These are phyloP conservation scores for Rhizoglyphus robini DNA, from an alignment of 1,140 invertebrate species.

Conservation along the genomic window DNA sequence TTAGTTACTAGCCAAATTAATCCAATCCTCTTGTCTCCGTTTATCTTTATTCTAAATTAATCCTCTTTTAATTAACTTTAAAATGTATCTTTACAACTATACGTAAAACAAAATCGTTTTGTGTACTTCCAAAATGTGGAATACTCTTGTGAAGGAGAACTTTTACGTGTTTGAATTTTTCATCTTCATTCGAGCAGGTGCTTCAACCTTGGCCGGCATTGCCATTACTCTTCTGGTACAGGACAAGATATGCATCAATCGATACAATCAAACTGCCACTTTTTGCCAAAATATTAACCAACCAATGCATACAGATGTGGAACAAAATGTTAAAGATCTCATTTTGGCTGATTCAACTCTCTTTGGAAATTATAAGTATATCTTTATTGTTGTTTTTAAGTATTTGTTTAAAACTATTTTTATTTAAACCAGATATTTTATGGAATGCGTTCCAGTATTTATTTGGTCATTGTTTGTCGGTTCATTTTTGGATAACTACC, in stretches of 20 bases:
- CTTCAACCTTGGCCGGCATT: background rate
- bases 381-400: background rate
- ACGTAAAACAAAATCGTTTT: background rate
- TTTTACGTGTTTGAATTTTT: background rate
- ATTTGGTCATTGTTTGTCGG: conserved; percentile 9
- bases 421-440: background rate
- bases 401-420: background rate
- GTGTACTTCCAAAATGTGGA: background rate
- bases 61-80: background rate
- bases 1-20: too few relatives aligned
- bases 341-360: background rate
- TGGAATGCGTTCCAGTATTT: background rate
- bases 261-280: background rate
- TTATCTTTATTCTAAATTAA: background rate
- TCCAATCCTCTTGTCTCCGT: too few relatives aligned
- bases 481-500: background rate
- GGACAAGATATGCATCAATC: background rate
- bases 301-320: background rate
- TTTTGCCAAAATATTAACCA: conserved; percentile 4
- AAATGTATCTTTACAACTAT: background rate
- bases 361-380: background rate
- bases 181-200: background rate
- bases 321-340: background rate
- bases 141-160: background rate
- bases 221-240: background rate